These are phyloP conservation scores for Ammodytes dubius DNA, from an alignment of 2,113 vertebrate genomes.

Conservation along the genomic window DNA sequence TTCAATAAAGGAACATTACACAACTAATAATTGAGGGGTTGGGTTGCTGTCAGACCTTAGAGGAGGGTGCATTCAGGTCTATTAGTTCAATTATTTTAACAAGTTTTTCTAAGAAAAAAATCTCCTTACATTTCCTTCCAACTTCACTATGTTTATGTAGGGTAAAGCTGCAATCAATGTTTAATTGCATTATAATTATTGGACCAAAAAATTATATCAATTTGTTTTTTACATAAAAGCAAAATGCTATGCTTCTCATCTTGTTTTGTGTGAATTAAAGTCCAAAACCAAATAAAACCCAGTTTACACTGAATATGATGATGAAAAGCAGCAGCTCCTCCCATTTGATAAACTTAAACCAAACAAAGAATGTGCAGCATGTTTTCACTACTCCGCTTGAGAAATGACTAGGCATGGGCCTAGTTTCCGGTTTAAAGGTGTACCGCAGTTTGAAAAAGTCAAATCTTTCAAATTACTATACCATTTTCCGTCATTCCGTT, in stretches of 20 bases:
- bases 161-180: neutral
- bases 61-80: neutral
- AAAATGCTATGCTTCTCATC: neutral
- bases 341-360: neutral
- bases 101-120: neutral
- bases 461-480: no score
- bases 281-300: neutral
- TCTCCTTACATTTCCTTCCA: neutral
- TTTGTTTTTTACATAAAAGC: neutral
- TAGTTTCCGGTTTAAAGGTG: no score
- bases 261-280: neutral
- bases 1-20: conserved; percentile 30
- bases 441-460: no score
- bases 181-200: neutral
- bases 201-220: neutral
- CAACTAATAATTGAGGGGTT: conserved; percentile 32
- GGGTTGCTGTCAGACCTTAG: conserved; percentile 19
- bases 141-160: neutral
- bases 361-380: neutral
- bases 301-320: neutral
- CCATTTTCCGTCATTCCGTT: no score
- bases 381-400: neutral
- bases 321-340: neutral
- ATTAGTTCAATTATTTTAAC: neutral
- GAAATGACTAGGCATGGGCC: neutral